Base-by-base conservation (phyloP, 2,113 vertebrate genomes). In the Hemiscyllium ocellatum region DNA sequence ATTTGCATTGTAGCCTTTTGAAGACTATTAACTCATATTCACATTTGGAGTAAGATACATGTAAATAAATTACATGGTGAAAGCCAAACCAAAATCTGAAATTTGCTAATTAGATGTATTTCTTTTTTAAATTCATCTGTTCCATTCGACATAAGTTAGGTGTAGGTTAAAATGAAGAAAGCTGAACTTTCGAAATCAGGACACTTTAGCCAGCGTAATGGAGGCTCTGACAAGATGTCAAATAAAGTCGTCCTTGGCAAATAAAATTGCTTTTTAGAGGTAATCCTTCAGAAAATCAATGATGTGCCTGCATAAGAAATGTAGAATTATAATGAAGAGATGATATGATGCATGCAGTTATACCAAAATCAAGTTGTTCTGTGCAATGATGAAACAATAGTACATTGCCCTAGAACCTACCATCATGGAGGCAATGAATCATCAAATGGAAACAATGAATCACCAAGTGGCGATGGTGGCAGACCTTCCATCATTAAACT, bases 231-330 rank as follows among this genome's bases (percentile, higher is more conserved):
- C 87, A 91, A 65, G 3, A 15, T 90, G 29, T 33, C 87, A 91
- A 65, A 61, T 15, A 65, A 91, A n/a, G 29, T 91, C 15, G 10
- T n/a, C 56, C 87, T 65, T 91, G 87, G 56, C 29, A 15, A 91
- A 90, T 13, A 65, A 29, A 90, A 33, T 56, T 65, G 56, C 52
- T n/a, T 65, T 65, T 91, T 29, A 61, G 33, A 91, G 29, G 65
- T n/a, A 91, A 91, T 91, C 87, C 87, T 65, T 91, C 56, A 91
- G 87, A 91, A 91, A 91, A 91, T 65, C 87, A 91, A 91, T 91
- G 56, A 56, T 91, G 56, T n/a, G 56, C 15, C 56, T n/a, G 56
- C 52, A 91, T 19, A 91, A 5, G 4, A 29, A 19, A 65, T 61
- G 17, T 61, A 91, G 56, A 90, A 91, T 91, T 33, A 65, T 91